These are phyloP conservation scores for Acrocephalus scirpaceus DNA, from an alignment of 2,797 vertebrate species.

Conservation along the genomic window DNA sequence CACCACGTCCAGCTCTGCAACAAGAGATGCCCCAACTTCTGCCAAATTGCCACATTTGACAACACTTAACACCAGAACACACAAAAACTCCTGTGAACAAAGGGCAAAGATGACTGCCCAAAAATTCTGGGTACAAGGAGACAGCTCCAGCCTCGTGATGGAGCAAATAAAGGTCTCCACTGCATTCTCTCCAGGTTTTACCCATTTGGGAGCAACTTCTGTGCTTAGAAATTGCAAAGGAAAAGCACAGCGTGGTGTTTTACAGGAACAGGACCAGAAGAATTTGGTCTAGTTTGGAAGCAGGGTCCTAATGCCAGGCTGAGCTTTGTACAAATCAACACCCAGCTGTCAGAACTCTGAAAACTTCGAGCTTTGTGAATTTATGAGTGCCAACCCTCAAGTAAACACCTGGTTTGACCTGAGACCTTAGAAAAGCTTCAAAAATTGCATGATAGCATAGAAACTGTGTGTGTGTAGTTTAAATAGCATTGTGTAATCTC, in stretches of 20 bases:
- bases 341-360: too few species aligned
- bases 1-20: neutral
- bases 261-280: neutral
- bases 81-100: neutral
- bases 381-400: too few species aligned
- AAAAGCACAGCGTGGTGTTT: accelerated
- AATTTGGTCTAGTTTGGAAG: neutral
- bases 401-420: too few species aligned
- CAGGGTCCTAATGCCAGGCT: neutral
- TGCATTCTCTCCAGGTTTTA: neutral
- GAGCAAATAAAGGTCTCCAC: neutral
- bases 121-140: neutral
- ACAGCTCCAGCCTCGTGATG: neutral
- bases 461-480: too few species aligned
- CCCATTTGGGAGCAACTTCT: neutral
- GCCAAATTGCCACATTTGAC: neutral
- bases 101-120: neutral
- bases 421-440: too few species aligned
- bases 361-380: too few species aligned
- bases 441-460: too few species aligned
- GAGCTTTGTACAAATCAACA: neutral
- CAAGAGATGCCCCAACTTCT: neutral
- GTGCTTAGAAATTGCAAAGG: neutral
- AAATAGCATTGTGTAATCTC: too few species aligned
- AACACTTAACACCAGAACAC: neutral